Conservation (phyloP, 1,140 invertebrate species). For the Hesperophylax magnus region DNA sequence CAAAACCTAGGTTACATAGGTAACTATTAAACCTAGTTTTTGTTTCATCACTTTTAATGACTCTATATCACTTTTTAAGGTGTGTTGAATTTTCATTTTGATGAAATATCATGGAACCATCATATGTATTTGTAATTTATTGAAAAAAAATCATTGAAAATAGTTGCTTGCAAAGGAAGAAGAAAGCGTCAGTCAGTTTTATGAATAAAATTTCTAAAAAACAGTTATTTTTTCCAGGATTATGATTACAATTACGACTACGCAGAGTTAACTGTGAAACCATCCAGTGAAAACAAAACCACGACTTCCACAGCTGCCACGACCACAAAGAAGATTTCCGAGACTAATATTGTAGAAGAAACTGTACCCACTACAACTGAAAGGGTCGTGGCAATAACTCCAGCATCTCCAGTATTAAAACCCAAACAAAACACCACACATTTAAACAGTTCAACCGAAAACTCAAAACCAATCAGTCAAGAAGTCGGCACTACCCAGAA, state of each 20-base stretch:
- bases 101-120: too few relatives aligned
- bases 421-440: constrained; percentile 7
- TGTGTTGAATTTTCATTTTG: too few relatives aligned
- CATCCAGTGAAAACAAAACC: constrained; percentile 61
- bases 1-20: too few relatives aligned
- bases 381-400: constrained; percentile 52
- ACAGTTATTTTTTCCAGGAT: constrained; percentile 65
- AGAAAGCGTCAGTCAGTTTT: neutral
- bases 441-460: neutral
- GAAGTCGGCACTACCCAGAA: neutral
- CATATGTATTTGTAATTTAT: too few relatives aligned
- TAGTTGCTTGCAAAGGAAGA: neutral
- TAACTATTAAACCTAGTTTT: too few relatives aligned
- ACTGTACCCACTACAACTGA: constrained; percentile 46
- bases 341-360: neutral
- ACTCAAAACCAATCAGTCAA: neutral
- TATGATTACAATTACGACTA: constrained; percentile 75
- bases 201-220: neutral
- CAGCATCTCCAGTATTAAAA: constrained; percentile 11
- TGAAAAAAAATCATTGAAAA: too few relatives aligned
- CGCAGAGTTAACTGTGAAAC: constrained; percentile 74
- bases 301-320: constrained; percentile 35
- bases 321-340: neutral
- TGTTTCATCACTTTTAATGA: too few relatives aligned
- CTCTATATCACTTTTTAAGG: too few relatives aligned